A percentile compares a stretch with the other conserved stretches of the same genome.
phyloP scores from a whole-genome alignment of 2,113 vertebrate genomes.

The Pachypanchax playfairii region DNA sequence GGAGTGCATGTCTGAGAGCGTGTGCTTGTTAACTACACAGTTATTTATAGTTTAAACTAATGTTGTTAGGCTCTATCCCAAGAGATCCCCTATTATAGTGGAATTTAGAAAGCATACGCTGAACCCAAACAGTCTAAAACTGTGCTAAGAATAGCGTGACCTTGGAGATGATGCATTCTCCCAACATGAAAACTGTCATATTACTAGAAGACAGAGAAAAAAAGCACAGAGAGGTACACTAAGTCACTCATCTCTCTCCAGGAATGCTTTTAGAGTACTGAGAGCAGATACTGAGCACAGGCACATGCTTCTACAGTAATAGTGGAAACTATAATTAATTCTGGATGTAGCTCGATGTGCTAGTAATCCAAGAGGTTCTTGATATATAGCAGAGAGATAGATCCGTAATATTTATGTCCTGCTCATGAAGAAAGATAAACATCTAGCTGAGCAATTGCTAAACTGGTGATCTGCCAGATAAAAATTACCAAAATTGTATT shows the following conservation, averaged over 20 bases:
- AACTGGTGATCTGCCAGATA: not conserved
- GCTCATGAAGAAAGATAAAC: slow-evolving; percentile 8
- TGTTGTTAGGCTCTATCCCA: slow-evolving; percentile 70
- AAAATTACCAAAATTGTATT: not conserved
- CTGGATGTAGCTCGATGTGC: slow-evolving; percentile 27
- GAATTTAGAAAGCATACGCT: slow-evolving; percentile 81
- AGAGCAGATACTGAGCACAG: slow-evolving; percentile 36
- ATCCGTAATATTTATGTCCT: slow-evolving; percentile 46
- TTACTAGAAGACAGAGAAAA: slow-evolving; percentile 52
- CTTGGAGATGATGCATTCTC: slow-evolving; percentile 68
- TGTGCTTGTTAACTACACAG: slow-evolving; percentile 36
- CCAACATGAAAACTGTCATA: slow-evolving; percentile 51
- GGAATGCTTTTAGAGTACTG: slow-evolving; percentile 80
- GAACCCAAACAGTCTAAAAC: slow-evolving; percentile 71
- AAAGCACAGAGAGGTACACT: slow-evolving; percentile 23
- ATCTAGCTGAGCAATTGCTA: slow-evolving; percentile 16
- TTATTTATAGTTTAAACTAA: slow-evolving; percentile 73
- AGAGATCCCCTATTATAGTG: slow-evolving; percentile 79
- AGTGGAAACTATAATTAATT: slow-evolving; percentile 71
- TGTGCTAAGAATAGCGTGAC: slow-evolving; percentile 73
- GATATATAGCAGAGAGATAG: slow-evolving; percentile 30
- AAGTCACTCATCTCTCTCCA: slow-evolving; percentile 55
- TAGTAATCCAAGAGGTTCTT: slow-evolving; percentile 27
- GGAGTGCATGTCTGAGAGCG: not conserved
- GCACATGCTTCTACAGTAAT: slow-evolving; percentile 63